phyloP scores from a whole-genome alignment of 92 coral and sea anemone species.

The Phenganax marumi region DNA sequence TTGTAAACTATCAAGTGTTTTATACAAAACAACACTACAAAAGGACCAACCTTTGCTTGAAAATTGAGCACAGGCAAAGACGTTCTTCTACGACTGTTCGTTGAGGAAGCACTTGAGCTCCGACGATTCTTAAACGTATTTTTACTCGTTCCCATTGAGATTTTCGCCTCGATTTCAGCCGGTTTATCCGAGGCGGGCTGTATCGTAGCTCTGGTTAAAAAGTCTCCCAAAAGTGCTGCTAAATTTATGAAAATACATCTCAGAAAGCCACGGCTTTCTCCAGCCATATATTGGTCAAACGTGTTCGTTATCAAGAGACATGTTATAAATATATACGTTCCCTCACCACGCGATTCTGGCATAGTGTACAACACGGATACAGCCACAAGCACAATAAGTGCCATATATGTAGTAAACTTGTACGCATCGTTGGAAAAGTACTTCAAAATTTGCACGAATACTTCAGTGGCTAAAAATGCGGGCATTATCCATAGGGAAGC shows the following conservation, averaged over 20 bases:
- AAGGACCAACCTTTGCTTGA: constrained; percentile 80
- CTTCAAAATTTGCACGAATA: constrained; percentile 80
- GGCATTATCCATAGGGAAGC: constrained; percentile 87
- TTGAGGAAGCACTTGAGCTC: constrained; percentile 73
- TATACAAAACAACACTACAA: too few relatives aligned
- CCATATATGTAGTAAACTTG: constrained; percentile 75
- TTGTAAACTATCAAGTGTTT: constrained; percentile 14
- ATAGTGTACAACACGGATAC: constrained; percentile 70
- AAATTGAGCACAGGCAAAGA: constrained; percentile 96
- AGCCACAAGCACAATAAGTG: constrained; percentile 72
- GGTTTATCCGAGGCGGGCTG: constrained; percentile 69
- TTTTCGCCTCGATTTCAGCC: constrained; percentile 88
- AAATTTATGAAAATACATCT: constrained; percentile 89
- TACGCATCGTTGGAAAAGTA: constrained; percentile 81
- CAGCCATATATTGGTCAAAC: constrained; percentile 79
- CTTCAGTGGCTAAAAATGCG: constrained; percentile 85
- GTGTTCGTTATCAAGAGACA: constrained; percentile 69
- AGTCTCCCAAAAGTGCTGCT: constrained; percentile 89
- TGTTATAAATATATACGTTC: constrained; percentile 58
- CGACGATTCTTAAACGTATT: constrained; percentile 47
- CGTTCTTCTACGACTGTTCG: constrained; percentile 79
- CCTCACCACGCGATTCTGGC: constrained; percentile 54
- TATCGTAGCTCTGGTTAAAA: constrained; percentile 80
- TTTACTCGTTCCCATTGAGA: constrained; percentile 18
- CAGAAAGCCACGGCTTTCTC: constrained; percentile 72